These are phyloP conservation scores for Ceryle rudis DNA, from an alignment of 2,797 vertebrate genomes.

Conservation along the genomic window DNA sequence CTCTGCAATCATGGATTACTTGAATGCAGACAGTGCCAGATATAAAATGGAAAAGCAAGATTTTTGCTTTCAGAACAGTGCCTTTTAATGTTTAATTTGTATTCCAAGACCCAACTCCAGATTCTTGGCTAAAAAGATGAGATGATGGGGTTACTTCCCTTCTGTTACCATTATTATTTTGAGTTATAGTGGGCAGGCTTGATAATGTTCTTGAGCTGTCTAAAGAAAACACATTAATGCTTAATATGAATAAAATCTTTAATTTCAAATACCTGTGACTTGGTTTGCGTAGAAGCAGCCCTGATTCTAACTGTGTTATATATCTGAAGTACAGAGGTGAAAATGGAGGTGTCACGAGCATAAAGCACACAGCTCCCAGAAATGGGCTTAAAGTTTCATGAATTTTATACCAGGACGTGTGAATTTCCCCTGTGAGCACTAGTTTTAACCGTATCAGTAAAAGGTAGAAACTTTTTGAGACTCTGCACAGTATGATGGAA, in stretches of 20 bases:
- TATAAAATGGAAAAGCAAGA: not conserved
- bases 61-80: not conserved
- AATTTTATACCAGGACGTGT: not conserved
- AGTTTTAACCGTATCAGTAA: not conserved
- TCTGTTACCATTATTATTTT: not conserved
- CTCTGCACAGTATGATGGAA: not conserved
- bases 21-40: not conserved
- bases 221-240: not conserved
- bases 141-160: not conserved
- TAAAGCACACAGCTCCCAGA: not conserved
- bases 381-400: not conserved
- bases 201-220: not conserved
- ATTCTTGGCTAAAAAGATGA: not conserved
- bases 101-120: not conserved
- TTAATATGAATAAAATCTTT: not conserved
- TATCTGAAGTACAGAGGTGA: not conserved
- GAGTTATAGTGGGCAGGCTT: not conserved
- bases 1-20: not conserved
- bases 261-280: not conserved
- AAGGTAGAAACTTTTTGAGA: not conserved
- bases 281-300: not conserved
- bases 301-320: accelerated
- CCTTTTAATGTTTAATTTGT: not conserved
- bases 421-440: not conserved
- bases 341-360: not conserved